phyloP scores from a whole-genome alignment of 2,113 vertebrate species.

The Corythaeola cristata region DNA sequence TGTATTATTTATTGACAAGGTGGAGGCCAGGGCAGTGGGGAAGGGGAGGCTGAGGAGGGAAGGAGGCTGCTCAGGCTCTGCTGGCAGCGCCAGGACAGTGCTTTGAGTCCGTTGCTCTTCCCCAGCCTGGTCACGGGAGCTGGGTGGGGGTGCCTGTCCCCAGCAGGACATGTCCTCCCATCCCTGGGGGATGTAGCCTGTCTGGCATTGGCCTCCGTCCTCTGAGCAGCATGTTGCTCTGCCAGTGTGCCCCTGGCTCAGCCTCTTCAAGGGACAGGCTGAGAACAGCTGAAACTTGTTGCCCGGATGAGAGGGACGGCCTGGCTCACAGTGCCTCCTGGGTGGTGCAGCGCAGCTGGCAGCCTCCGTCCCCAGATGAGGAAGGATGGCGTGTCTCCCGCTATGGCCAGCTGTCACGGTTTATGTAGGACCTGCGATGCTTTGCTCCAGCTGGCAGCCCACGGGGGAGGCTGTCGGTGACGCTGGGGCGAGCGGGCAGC shows the following conservation, averaged over 20 bases:
- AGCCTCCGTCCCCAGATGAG: background rate
- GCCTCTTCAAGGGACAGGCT: background rate
- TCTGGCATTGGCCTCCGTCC: fast-evolving
- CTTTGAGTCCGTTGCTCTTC: background rate
- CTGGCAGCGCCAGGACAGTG: fast-evolving
- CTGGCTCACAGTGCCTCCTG: fast-evolving
- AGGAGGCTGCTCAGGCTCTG: background rate
- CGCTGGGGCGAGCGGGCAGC: background rate
- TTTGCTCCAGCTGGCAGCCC: fast-evolving
- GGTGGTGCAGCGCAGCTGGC: fast-evolving
- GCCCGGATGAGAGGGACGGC: fast-evolving
- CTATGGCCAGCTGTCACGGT: fast-evolving
- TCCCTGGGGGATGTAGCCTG: background rate
- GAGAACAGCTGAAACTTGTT: background rate
- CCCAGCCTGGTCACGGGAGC: fast-evolving
- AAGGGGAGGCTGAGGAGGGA: background rate
- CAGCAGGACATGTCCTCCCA: background rate
- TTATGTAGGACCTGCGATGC: background rate
- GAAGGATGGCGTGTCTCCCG: fast-evolving
- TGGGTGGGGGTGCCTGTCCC: background rate
- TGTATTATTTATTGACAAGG: conserved; percentile 47
- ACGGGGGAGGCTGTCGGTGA: fast-evolving
- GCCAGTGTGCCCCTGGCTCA: background rate
- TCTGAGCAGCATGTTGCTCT: background rate
- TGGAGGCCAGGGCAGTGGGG: background rate